phyloP scores from a whole-genome alignment of 1,140 invertebrate genomes.

The Monochamus saltuarius region DNA sequence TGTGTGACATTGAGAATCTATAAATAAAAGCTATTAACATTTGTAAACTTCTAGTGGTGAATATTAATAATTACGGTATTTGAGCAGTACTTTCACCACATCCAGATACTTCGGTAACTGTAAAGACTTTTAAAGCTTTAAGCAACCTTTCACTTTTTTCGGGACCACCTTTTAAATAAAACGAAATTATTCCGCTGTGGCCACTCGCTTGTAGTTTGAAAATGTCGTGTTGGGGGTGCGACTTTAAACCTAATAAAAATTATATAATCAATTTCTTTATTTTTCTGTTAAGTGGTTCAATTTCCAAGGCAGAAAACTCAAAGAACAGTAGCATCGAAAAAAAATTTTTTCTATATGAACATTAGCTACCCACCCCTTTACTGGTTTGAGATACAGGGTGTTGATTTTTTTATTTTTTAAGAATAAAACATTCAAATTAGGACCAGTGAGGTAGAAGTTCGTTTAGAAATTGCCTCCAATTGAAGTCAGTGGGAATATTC shows the following conservation, averaged over 20 bases:
- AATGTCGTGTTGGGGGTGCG: slow-evolving; percentile 85
- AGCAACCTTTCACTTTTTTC: slow-evolving; percentile 77
- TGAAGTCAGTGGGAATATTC: too few species aligned
- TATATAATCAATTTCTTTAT: too few species aligned
- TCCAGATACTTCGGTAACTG: slow-evolving; percentile 89
- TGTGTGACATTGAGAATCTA: slow-evolving; percentile 76
- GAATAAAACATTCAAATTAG: too few species aligned
- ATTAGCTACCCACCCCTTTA: neutral
- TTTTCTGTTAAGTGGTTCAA: slow-evolving; percentile 39
- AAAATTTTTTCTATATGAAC: too few species aligned
- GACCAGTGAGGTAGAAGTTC: too few species aligned
- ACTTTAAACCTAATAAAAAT: too few species aligned
- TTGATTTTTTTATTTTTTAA: too few species aligned
- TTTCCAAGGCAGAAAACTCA: slow-evolving; percentile 62
- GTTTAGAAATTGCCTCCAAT: too few species aligned
- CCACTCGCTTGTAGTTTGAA: slow-evolving; percentile 81
- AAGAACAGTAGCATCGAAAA: neutral
- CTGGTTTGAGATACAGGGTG: neutral
- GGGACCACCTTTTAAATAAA: slow-evolving; percentile 71
- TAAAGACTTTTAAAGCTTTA: slow-evolving; percentile 75
- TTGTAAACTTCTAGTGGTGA: neutral
- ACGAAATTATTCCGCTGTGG: slow-evolving; percentile 88
- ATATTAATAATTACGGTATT: slow-evolving; percentile 68
- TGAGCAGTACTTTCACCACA: slow-evolving; percentile 90
- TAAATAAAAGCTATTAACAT: slow-evolving; percentile 22